Percentiles rank a stretch among this genome's conserved stretches.
These are phyloP conservation scores for Anastatus disparis DNA, from an alignment of 1,140 invertebrate species.

Conservation along the genomic window DNA sequence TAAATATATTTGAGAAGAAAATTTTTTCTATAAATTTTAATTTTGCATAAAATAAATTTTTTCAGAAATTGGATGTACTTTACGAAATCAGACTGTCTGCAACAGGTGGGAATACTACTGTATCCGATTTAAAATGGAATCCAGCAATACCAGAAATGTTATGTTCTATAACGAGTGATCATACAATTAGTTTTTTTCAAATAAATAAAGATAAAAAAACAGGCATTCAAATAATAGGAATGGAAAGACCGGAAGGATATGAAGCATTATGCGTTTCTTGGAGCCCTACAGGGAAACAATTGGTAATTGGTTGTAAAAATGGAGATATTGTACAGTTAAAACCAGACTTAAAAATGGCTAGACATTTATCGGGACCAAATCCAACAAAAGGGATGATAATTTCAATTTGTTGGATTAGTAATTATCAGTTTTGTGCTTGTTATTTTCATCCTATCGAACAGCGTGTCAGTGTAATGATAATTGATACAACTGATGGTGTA, in stretches of 20 bases:
- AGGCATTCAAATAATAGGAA: constrained; percentile 45
- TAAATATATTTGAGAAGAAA: constrained; percentile 1
- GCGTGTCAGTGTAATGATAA: constrained; percentile 63
- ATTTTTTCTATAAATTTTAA: no score
- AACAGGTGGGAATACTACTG: constrained; percentile 40
- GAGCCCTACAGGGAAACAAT: constrained; percentile 84
- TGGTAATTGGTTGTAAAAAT: constrained; percentile 74
- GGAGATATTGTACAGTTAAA: constrained; percentile 75
- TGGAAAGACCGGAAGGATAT: constrained; percentile 50
- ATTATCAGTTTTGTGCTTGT: constrained; percentile 72
- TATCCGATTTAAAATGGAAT: constrained; percentile 61
- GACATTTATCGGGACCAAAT: constrained; percentile 66
- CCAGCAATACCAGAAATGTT: constrained; percentile 59
- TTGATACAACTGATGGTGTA: constrained; percentile 71
- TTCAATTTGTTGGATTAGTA: constrained; percentile 73
- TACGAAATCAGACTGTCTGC: constrained; percentile 54
- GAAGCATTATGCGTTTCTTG: constrained; percentile 70
- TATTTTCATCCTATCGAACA: constrained; percentile 62
- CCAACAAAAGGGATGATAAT: constrained; percentile 64
- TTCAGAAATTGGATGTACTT: constrained; percentile 53
- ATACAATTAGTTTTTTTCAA: constrained; percentile 58
- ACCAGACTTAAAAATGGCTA: constrained; percentile 73
- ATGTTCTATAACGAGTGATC: constrained; percentile 58
- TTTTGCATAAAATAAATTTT: constrained; percentile 20
- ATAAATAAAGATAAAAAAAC: constrained; percentile 53